Conservation (phyloP, 2,797 vertebrate genomes). For the Etheostoma perlongum region DNA sequence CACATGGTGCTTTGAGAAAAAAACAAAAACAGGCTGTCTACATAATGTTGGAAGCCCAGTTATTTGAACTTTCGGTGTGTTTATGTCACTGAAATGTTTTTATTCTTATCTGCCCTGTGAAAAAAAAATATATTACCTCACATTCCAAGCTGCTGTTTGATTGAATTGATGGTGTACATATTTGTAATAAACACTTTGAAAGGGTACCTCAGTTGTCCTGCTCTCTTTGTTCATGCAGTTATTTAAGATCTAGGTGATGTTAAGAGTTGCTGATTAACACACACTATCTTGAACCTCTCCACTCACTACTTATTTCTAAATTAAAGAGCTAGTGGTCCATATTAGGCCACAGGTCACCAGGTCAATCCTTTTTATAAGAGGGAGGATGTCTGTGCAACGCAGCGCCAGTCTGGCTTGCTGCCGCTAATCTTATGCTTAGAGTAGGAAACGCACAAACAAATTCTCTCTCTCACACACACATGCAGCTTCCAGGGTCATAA, state of each 20-base stretch:
- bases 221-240: slow-evolving; percentile 22
- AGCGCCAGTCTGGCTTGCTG: slow-evolving; percentile 47
- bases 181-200: slow-evolving; percentile 73
- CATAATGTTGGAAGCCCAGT: neutral
- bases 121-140: slow-evolving; percentile 64
- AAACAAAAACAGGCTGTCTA: slow-evolving; percentile 1
- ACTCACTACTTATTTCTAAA: slow-evolving; percentile 13
- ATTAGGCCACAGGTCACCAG: slow-evolving; percentile 46
- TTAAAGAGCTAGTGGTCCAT: slow-evolving; percentile 16
- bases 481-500: slow-evolving; percentile 17
- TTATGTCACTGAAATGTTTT: slow-evolving; percentile 31
- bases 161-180: slow-evolving; percentile 37
- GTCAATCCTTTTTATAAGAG: slow-evolving; percentile 56
- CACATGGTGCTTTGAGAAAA: slow-evolving; percentile 55
- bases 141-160: slow-evolving; percentile 69
- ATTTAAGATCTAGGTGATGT: neutral
- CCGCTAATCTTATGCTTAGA: slow-evolving; percentile 60
- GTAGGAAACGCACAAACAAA: slow-evolving; percentile 15
- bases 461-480: slow-evolving; percentile 7
- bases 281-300: neutral
- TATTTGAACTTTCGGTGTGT: slow-evolving; percentile 2
- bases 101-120: slow-evolving; percentile 46
- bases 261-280: slow-evolving; percentile 2
- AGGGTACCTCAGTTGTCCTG: slow-evolving; percentile 9
- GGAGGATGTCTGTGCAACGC: slow-evolving; percentile 49